phyloP scores from a whole-genome alignment of 2,888 invertebrate genomes.

The Pherbina coryleti region DNA sequence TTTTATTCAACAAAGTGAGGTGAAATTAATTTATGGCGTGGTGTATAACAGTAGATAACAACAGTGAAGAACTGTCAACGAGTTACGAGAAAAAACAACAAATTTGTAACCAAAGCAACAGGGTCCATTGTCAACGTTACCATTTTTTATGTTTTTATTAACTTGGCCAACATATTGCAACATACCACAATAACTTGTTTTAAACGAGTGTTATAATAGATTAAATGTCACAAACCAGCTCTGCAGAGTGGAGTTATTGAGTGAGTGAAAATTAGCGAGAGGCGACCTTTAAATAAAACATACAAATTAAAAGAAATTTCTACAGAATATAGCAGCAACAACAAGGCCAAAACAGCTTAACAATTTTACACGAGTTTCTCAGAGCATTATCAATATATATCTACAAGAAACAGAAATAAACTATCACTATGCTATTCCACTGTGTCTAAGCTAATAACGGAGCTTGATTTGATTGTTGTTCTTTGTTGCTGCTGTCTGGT shows the following conservation, averaged over 20 bases:
- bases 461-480: background rate
- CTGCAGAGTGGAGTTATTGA: too few species aligned
- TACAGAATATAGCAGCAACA: background rate
- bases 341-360: background rate
- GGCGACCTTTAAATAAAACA: constrained; percentile 13
- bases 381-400: background rate
- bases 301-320: background rate
- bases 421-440: too few species aligned
- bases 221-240: too few species aligned
- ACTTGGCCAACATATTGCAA: background rate
- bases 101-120: background rate
- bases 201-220: background rate
- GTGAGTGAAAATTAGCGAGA: too few species aligned
- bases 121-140: background rate
- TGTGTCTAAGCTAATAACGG: constrained; percentile 14
- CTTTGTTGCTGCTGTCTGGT: constrained; percentile 16
- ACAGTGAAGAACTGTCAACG: background rate
- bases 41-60: background rate
- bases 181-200: constrained; percentile 10
- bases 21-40: background rate
- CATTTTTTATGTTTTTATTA: background rate
- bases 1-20: background rate
- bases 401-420: background rate
- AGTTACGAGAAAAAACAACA: background rate
- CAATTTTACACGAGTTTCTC: background rate